Conservation (phyloP, 2,797 vertebrate genomes). For the Spinus pinus region DNA sequence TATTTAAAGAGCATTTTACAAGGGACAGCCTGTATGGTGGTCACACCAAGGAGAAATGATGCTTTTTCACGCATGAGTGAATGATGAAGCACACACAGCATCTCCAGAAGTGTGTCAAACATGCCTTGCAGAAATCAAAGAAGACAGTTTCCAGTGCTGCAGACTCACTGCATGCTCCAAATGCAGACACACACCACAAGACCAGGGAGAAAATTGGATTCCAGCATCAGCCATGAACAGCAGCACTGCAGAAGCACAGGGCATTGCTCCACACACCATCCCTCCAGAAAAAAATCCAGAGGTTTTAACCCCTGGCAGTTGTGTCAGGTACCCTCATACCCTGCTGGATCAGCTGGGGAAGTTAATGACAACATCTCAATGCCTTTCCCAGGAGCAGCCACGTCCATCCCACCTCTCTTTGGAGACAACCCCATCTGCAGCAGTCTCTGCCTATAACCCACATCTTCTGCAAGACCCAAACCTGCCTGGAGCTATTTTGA, state of each 20-base stretch:
- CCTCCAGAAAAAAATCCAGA: neutral
- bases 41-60: neutral
- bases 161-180: neutral
- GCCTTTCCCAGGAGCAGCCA: neutral
- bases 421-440: neutral
- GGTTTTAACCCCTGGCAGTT: neutral
- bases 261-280: neutral
- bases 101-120: neutral
- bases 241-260: neutral
- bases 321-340: neutral
- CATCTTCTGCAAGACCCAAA: neutral
- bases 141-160: neutral
- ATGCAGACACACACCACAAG: fast-evolving
- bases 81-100: neutral
- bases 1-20: neutral
- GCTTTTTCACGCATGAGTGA: neutral
- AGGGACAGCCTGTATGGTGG: neutral
- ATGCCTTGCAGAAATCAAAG: neutral
- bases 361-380: neutral
- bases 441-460: neutral
- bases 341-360: neutral
- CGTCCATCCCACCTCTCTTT: neutral
- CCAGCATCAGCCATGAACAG: neutral
- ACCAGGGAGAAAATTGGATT: neutral
- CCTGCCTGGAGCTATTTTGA: neutral